Conservation (phyloP, 2,888 invertebrate species). For the Chromoteleia sp. region DNA sequence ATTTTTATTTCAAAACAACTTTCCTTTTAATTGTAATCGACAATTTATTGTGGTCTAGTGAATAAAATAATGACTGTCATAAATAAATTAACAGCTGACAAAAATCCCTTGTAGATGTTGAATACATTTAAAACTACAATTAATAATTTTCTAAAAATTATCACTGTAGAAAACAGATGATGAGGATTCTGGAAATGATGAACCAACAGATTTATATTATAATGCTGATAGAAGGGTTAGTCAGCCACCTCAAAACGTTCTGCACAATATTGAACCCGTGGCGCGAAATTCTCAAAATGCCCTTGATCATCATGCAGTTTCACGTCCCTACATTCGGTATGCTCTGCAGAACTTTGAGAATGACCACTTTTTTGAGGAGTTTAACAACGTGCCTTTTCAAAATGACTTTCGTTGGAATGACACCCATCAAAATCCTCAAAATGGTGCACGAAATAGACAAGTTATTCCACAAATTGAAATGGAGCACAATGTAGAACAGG, state of each 20-base stretch:
- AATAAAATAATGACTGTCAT: no score
- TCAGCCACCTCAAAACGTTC: conserved; percentile 78
- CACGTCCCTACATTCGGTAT: conserved; percentile 60
- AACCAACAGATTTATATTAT: conserved; percentile 91
- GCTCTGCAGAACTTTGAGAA: conserved; percentile 50
- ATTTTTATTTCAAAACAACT: no score
- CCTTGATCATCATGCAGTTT: conserved; percentile 65
- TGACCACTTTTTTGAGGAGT: conserved; percentile 58
- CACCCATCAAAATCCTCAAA: conserved; percentile 26
- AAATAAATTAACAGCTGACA: no score
- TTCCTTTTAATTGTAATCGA: no score
- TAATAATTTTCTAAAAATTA: conserved; percentile 5
- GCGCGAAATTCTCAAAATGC: conserved; percentile 68
- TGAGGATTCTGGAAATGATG: conserved; percentile 97
- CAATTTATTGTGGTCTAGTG: no score
- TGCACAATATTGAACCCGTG: conserved; percentile 75
- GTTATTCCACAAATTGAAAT: conserved; percentile 16
- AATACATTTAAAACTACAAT: no score
- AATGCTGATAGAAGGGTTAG: conserved; percentile 85
- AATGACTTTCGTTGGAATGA: conserved; percentile 67
- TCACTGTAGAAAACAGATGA: conserved; percentile 90
- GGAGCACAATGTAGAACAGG: conserved; percentile 62
- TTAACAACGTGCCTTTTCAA: conserved; percentile 66
- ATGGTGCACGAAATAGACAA: conserved; percentile 20
- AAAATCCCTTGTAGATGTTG: no score